A percentile compares a stretch with the other conserved stretches of the same genome.
These are phyloP conservation scores for Suricata suricatta DNA, from an alignment of 2,113 vertebrate species.

Conservation along the genomic window DNA sequence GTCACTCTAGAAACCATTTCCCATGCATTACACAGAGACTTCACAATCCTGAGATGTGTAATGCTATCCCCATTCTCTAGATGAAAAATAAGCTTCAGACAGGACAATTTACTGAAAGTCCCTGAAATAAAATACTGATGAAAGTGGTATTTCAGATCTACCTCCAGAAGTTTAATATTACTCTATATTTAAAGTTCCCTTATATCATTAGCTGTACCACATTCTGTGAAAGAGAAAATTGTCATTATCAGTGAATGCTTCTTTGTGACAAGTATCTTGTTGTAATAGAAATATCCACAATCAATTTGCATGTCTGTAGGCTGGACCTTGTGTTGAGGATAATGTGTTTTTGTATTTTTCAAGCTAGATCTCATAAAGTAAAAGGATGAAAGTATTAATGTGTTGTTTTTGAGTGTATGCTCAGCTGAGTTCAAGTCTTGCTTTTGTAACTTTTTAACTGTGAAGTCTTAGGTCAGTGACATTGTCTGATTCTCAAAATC, in stretches of 20 bases:
- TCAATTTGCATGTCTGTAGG: background rate
- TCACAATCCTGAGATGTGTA: background rate
- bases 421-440: background rate
- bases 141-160: background rate
- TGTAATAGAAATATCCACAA: background rate
- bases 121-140: background rate
- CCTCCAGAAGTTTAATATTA: background rate
- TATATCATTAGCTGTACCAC: background rate
- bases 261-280: background rate
- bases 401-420: background rate
- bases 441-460: background rate
- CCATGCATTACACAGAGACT: background rate
- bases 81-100: background rate
- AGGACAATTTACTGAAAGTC: background rate
- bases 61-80: background rate
- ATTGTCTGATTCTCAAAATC: background rate
- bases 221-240: background rate
- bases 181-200: background rate
- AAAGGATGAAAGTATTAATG: background rate
- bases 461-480: background rate
- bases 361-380: background rate
- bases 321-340: background rate
- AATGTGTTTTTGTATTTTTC: background rate
- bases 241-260: background rate
- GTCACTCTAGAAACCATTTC: background rate